These are phyloP conservation scores for Scomber scombrus DNA, from an alignment of 2,113 vertebrate species.

Conservation along the genomic window DNA sequence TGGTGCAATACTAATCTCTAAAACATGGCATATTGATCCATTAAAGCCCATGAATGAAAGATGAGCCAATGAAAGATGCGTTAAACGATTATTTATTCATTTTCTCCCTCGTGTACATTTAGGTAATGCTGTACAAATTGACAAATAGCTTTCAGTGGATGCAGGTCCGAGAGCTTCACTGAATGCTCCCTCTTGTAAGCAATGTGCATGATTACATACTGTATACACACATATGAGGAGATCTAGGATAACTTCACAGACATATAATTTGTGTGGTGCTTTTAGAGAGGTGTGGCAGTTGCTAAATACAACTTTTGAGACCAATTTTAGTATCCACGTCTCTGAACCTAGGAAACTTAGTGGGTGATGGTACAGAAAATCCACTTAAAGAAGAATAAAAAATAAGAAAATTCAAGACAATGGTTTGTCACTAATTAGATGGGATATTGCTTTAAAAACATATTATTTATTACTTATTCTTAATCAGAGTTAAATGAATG, in stretches of 20 bases:
- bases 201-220: background rate
- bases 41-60: constrained; percentile 1
- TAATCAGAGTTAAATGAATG: too few species aligned
- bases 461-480: too few species aligned
- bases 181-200: constrained; percentile 20
- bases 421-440: background rate
- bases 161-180: background rate
- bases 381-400: background rate
- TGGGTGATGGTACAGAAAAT: background rate
- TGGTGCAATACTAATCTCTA: background rate
- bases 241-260: background rate
- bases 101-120: background rate
- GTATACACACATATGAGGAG: background rate
- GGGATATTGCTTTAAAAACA: background rate
- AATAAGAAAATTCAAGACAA: background rate
- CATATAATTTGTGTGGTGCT: background rate
- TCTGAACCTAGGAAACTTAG: background rate
- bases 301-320: background rate
- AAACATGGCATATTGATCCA: background rate
- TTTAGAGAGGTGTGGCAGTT: constrained; percentile 8
- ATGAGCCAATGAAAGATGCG: background rate
- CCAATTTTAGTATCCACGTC: background rate
- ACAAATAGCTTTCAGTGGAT: constrained; percentile 20
- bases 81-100: background rate
- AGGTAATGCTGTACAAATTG: constrained; percentile 37